phyloP scores from a whole-genome alignment of 2,888 invertebrate genomes.

The Hydroisotoma schaefferi region DNA sequence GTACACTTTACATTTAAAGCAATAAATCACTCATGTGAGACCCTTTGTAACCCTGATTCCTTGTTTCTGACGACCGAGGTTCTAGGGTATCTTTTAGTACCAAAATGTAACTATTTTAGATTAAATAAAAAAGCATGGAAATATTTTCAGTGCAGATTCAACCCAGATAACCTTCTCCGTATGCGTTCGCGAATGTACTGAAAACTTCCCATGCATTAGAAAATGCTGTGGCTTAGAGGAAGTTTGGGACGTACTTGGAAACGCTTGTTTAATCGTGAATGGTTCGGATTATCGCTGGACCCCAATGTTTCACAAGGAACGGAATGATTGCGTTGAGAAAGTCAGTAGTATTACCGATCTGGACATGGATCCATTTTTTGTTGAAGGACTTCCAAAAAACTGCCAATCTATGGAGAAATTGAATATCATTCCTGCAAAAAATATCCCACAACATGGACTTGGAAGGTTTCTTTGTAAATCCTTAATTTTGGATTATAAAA shows the following conservation, averaged over 20 bases:
- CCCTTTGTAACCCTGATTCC: too few relatives aligned
- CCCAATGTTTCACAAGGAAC: background rate
- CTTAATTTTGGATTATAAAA: constrained; percentile 8
- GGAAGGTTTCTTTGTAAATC: constrained; percentile 7
- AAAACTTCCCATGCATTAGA: constrained; percentile 19
- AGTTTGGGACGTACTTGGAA: constrained; percentile 20
- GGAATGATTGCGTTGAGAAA: background rate
- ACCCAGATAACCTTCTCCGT: background rate
- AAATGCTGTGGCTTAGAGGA: constrained; percentile 28
- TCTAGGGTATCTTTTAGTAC: too few relatives aligned
- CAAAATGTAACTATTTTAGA: too few relatives aligned
- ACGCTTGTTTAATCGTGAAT: constrained; percentile 2
- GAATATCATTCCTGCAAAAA: constrained; percentile 13
- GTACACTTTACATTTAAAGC: too few relatives aligned
- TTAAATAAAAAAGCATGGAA: too few relatives aligned
- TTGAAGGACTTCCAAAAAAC: constrained; percentile 11
- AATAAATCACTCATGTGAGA: too few relatives aligned
- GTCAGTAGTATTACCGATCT: background rate
- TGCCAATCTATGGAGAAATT: constrained; percentile 5
- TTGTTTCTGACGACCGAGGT: too few relatives aligned
- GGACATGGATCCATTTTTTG: constrained; percentile 6
- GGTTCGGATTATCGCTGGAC: background rate
- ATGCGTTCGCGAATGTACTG: constrained; percentile 10
- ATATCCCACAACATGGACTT: constrained; percentile 17
- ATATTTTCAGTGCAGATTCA: background rate